Evolutionary conservation across 1,140 invertebrate species (phyloP), one percentile per base, ranked within the genome.

Genomic region (Neodiprion virginianus): DNA sequence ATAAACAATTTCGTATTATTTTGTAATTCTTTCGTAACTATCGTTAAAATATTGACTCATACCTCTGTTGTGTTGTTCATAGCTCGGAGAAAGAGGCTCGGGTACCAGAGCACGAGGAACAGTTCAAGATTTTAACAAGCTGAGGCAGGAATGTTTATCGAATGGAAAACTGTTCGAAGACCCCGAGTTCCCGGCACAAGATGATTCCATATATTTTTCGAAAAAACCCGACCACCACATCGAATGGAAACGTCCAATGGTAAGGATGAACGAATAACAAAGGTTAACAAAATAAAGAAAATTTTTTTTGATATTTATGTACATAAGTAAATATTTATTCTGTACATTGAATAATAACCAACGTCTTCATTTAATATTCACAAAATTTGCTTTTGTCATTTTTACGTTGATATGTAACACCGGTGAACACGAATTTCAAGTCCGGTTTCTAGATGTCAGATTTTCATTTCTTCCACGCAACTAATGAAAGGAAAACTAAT

Each of bases 81-180:
- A 95, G 93, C 88, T 94, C 80, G 94, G 94, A 48, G 94, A 95
- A 83, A 88, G 89, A 79, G 92, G 92, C 66, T 92, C 92, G 12
- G 93, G 91, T 12, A 67, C 76, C 7, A 84, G 90, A 72, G 76
- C 87, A 8, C 87, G 89, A 69, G 88, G 88, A 12, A 84, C 87
- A 7, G 88, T 93, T 5, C 95, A 96, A 85, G 95, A 96, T 83
- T 96, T 94, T 80, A 90, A 92, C 73, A 86, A 91, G 72, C 82
- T 96, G 1, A 89, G 94, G 7, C 92, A 94, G 71, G 87, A 93
- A 74, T 95, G 94, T 83, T 80, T 96, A 3, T 83, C 89, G 11
- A 89, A 90, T 8, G 95, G 95, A 1, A 89, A 89, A 0, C 89
- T 98, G 4, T 98, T 97, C 80, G 96, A 98, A 82, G 96, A 98